Base-by-base conservation (phyloP, 2,888 invertebrate species). In the Brachyopa scutellaris region DNA sequence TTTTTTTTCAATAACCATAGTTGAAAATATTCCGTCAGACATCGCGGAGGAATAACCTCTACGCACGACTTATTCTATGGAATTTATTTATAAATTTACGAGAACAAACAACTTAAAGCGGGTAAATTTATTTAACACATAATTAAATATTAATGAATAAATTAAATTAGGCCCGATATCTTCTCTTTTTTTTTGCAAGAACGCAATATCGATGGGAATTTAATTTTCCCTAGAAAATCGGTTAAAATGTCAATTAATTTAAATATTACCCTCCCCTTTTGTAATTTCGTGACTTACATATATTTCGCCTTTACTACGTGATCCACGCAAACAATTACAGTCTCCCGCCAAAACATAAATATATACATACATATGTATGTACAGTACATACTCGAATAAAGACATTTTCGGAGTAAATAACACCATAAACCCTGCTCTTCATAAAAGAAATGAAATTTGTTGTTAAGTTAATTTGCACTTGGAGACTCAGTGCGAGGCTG, bases 381-480 rank as follows among this genome's bases (percentile, higher is more conserved):
- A 23, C 23, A 15, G 11, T 11, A 13, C 36, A 21, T 8, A 21
- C 21, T n/a, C 11, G 5, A 5, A 42, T 29, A 29, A 45, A 17
- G 6, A 21, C 42, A 42, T 59, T 4, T 26, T 9, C 42, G 13
- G n/a, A 33, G 36, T 23, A 67, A 36, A 76, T 23, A 51, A 42
- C 49, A 59, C 31, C 33, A 45, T 29, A 8, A 40, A 31, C 17
- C 23, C 15, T 17, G n/a, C 26, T 11, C 26, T 3, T 26, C 38
- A 31, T 29, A 74, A 49, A 38, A 31, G 7, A 17, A 49, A 31
- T 45, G 11, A 13, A 19, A 23, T 8, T 15, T 49, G 26, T 7
- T 3, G 33, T 33, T 51, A 42, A 42, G 51, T 53, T 45, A 61
- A 76, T 66, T 15, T 26, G 6, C 8, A 67, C 42, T 42, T 47